phyloP scores from a whole-genome alignment of 35 echinoderm and acorn worm genomes.

The Apostichopus japonicus region DNA sequence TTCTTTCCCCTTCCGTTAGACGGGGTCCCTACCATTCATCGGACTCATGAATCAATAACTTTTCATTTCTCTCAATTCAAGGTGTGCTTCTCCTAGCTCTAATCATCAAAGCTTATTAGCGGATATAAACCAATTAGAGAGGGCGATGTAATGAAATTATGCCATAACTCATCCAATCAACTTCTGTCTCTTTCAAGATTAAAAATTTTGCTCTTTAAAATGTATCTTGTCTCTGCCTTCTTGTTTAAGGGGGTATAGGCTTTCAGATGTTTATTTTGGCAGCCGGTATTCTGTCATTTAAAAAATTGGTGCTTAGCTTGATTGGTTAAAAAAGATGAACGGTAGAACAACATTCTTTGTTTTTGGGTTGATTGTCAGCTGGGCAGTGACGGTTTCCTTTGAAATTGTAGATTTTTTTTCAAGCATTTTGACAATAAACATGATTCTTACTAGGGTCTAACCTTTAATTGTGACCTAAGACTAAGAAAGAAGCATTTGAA shows the following conservation, averaged over 20 bases:
- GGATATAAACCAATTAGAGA: conserved; percentile 59
- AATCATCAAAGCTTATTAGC: conserved; percentile 60
- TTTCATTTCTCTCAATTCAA: conserved; percentile 40
- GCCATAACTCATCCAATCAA: conserved; percentile 60
- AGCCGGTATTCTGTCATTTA: conserved; percentile 7
- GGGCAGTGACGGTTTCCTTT: neutral
- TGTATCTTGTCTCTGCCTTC: conserved; percentile 36
- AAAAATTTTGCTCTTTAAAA: conserved; percentile 43
- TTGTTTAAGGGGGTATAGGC: neutral
- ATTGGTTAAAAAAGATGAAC: conserved; percentile 1
- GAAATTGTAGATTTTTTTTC: neutral
- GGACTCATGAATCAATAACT: conserved; percentile 55
- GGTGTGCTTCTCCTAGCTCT: conserved; percentile 26
- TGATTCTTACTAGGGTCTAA: neutral
- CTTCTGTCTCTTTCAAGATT: conserved; percentile 49
- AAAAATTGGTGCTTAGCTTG: conserved; percentile 7
- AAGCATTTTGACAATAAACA: neutral
- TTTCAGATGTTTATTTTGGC: conserved; percentile 49
- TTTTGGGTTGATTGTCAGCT: neutral
- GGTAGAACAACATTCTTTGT: neutral
- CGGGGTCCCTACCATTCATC: conserved; percentile 17
- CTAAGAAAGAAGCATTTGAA: no score
- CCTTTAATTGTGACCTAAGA: no score
- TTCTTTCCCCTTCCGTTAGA: neutral
- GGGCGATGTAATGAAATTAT: conserved; percentile 57